Base-by-base conservation (phyloP, 2,113 vertebrate genomes). In the Zapornia atra region DNA sequence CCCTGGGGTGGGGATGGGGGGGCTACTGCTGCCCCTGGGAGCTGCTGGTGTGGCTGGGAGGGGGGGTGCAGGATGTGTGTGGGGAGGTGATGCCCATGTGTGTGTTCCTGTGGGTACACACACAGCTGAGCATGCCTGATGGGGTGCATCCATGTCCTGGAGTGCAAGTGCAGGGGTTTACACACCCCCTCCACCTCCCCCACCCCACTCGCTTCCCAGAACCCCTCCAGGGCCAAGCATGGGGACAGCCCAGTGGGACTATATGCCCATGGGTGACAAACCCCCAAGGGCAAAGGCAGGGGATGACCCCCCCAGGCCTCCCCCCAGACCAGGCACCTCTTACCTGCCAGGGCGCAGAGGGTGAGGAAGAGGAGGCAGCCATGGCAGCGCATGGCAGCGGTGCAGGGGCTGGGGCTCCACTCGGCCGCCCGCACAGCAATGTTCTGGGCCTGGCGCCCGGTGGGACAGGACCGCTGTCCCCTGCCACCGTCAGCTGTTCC, bases 271-370 rank as follows among this genome's bases (percentile, higher is more conserved):
- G 11, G 15, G 59, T 46, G 28, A 44, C 72, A 75, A 70, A 57
- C 6, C 42, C 79, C n/a, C 36, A 3, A 8, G 15, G 18, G 19
- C 22, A 46, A 75, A 54, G 42, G 12, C 4, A 1, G 10, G 25
- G 12, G 20, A 11, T 15, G 10, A 36, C 5, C 54, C 36, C 16
- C 16, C n/a, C 9, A 8, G 15, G 3, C 15, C 12, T 16, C 33
- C 12, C 66, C 48, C 53, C 18, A 1, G 21, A 20, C 5, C 0
- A 4, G 31, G 18, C 34, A 64, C 33, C 8, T 24, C 95, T 96
- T 97, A 97, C 97, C 97, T 94, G 97, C 50, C 68, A 97, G 71
- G 50, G 44, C 1, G 19, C 91, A 95, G 88, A 95, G 77, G 46
- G 60, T 0, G 9, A 95, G 63, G 57, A 96, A 66, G 46, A 95